Base-by-base conservation (phyloP, 2,797 vertebrate genomes). In the Halcyon leucocephala region DNA sequence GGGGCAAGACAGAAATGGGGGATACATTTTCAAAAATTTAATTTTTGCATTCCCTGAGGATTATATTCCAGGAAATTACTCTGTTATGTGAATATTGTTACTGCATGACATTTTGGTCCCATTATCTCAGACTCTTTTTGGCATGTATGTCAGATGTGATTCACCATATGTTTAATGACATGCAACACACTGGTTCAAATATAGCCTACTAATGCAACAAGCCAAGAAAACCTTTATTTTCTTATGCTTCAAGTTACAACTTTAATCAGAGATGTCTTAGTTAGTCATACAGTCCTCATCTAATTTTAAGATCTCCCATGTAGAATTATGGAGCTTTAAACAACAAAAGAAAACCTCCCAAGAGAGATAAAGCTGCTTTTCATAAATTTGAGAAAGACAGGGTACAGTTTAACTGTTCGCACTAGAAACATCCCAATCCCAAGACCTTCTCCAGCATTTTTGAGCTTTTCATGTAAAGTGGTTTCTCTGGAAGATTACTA, bases 81-180 rank as follows among this genome's bases (percentile, higher is more conserved):
- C 60, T 37, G 42, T 65, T 82, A 73, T 10, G 39, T 84, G 94
- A 95, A 39, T 76, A 73, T 41, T 1, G 1, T 91, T 94, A 90
- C 44, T 76, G 60, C n/a, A 46, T 67, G 66, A 90, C 93, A 94
- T 94, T 95, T 95, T 93, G 91, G 88, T 92, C 95, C 91, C 91
- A 93, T 91, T 93, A 90, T 95, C 87, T 95, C 91, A 90, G 61
- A 79, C 72, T 61, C 57, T 58, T 88, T 78, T 73, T 90, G 87
- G 86, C 82, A 93, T 26, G 44, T 80, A 58, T 90, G 87, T 76
- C 77, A 93, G 58, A 91, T 77, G 67, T 79, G 82, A 96, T 66
- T 93, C 85, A 95, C 70, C 51, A 42, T 67, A 82, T 77, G 72
- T 84, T 94, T 93, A 86, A 95, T 35, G 62, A 84, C 55, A 70